Percentiles rank a stretch among this genome's conserved stretches.
These are phyloP conservation scores for Dicranocentrus wangi DNA, from an alignment of 2,888 invertebrate genomes.

Conservation along the genomic window DNA sequence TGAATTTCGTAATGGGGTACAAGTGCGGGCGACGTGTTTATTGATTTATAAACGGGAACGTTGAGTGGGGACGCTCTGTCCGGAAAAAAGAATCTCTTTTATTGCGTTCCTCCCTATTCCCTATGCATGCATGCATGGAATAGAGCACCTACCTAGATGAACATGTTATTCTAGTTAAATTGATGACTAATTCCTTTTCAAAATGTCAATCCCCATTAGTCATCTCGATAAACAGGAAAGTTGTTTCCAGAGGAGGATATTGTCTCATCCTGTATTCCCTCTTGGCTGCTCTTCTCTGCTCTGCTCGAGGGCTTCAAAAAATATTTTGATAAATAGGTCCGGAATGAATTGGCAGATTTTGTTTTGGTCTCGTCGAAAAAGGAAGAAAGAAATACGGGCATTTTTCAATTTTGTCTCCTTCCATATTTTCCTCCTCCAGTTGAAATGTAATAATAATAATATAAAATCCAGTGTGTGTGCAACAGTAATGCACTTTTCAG, in stretches of 20 bases:
- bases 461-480: too few relatives aligned
- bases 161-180: not conserved
- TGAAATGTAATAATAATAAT: too few relatives aligned
- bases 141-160: not conserved
- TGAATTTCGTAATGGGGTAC: too few relatives aligned
- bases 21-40: not conserved
- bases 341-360: slow-evolving; percentile 58
- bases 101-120: not conserved
- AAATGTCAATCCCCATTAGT: not conserved
- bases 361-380: too few relatives aligned
- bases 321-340: slow-evolving; percentile 49
- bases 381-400: too few relatives aligned
- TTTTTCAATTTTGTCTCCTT: too few relatives aligned
- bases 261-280: not conserved
- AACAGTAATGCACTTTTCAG: too few relatives aligned
- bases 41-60: slow-evolving; percentile 1
- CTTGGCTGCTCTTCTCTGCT: too few relatives aligned
- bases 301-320: too few relatives aligned
- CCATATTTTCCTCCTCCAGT: too few relatives aligned
- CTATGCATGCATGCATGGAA: not conserved
- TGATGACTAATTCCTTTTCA: slow-evolving; percentile 44
- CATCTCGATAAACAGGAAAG: not conserved
- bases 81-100: not conserved
- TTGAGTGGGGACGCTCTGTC: not conserved
- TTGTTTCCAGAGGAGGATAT: not conserved